A percentile compares a stretch with the other conserved stretches of the same genome.
These are phyloP conservation scores for Lophura nycthemera DNA, from an alignment of 2,113 vertebrate species.

Conservation along the genomic window DNA sequence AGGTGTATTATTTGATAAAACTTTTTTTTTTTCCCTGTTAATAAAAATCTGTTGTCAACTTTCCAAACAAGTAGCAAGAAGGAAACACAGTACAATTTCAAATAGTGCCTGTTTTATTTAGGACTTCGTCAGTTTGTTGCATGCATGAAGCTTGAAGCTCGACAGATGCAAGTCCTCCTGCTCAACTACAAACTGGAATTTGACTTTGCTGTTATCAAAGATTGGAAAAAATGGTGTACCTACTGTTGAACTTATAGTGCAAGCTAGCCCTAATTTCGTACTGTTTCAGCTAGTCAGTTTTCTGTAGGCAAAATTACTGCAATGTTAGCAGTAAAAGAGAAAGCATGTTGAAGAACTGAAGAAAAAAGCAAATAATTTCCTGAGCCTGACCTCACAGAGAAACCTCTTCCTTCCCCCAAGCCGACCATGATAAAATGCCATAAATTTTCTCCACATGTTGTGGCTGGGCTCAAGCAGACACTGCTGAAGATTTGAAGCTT, in stretches of 20 bases:
- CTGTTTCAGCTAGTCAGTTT: neutral
- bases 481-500: neutral
- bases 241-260: neutral
- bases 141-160: neutral
- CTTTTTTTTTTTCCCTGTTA: neutral
- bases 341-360: neutral
- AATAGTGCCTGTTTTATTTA: neutral
- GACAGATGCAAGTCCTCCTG: neutral
- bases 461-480: neutral
- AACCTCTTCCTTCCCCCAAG: slow-evolving; percentile 44
- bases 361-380: slow-evolving; percentile 25
- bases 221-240: neutral
- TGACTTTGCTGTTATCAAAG: neutral
- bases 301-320: neutral
- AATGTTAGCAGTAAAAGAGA: neutral
- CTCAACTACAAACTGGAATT: neutral
- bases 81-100: neutral
- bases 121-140: neutral
- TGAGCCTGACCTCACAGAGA: neutral
- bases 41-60: neutral
- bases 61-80: neutral
- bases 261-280: neutral
- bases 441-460: slow-evolving; percentile 45
- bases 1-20: neutral
- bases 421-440: slow-evolving; percentile 25